phyloP scores from a whole-genome alignment of 2,113 vertebrate genomes.

The Cygnus buccinator region DNA sequence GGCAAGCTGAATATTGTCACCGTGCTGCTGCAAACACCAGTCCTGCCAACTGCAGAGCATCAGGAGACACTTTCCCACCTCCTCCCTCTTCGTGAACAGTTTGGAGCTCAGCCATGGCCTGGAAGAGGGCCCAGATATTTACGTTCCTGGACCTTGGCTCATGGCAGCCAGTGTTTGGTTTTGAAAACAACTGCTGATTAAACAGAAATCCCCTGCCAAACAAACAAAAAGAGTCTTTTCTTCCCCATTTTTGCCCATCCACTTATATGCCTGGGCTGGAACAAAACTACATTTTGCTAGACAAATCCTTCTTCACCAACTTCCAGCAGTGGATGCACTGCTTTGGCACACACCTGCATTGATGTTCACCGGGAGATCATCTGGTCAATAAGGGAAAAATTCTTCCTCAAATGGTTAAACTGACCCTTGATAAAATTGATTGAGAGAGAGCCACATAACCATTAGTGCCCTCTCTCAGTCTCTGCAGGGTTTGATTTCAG shows the following conservation, averaged over 20 bases:
- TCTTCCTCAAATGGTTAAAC: not conserved
- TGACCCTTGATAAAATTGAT: not conserved
- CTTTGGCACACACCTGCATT: not conserved
- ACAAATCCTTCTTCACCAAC: not conserved
- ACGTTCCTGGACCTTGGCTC: conserved; percentile 53
- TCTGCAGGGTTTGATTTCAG: not conserved
- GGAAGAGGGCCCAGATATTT: conserved; percentile 50
- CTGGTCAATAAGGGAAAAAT: not conserved
- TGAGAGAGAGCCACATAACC: not conserved
- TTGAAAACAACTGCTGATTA: conserved; percentile 61
- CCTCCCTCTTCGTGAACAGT: not conserved
- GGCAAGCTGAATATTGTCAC: not conserved
- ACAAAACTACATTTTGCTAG: not conserved
- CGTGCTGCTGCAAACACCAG: not conserved
- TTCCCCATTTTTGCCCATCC: not conserved
- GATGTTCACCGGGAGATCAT: not conserved
- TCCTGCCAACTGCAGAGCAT: not conserved
- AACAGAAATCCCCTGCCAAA: conserved; percentile 47
- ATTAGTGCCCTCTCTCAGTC: not conserved
- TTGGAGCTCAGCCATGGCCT: conserved; percentile 45
- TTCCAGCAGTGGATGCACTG: not conserved
- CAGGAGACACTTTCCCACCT: conserved; percentile 11
- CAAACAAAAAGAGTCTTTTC: conserved; percentile 49
- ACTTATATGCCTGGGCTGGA: not conserved
- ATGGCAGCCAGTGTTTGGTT: conserved; percentile 50